These are phyloP conservation scores for Pseudeuparius sepicola DNA, from an alignment of 2,888 invertebrate species.

Conservation along the genomic window DNA sequence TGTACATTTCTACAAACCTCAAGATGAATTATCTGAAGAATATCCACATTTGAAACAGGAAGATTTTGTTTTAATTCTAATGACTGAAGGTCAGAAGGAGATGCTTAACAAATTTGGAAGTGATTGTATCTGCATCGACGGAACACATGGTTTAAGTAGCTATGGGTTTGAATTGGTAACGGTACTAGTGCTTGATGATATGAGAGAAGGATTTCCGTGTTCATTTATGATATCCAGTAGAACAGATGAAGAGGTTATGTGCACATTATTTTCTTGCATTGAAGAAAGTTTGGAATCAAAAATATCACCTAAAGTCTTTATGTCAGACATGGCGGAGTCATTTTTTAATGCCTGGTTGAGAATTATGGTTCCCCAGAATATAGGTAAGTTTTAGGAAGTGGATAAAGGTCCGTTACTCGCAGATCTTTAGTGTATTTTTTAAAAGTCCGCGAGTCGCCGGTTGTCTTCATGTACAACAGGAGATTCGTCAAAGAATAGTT, in stretches of 20 bases:
- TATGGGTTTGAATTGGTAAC: constrained; percentile 22
- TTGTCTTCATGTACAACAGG: too few relatives aligned
- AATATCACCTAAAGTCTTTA: constrained; percentile 22
- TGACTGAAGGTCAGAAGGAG: constrained; percentile 24
- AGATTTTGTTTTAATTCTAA: constrained; percentile 26
- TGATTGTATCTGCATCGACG: constrained; percentile 25
- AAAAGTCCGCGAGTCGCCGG: too few relatives aligned
- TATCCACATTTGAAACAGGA: constrained; percentile 19
- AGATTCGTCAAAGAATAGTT: too few relatives aligned
- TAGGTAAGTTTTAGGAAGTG: too few relatives aligned
- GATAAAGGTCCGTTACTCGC: too few relatives aligned
- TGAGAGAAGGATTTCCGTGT: constrained; percentile 23
- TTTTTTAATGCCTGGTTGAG: constrained; percentile 25
- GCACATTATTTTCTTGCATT: constrained; percentile 16
- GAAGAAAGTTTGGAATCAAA: constrained; percentile 16
- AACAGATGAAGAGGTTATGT: constrained; percentile 16
- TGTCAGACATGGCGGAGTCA: constrained; percentile 24
- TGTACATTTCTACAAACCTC: constrained; percentile 11
- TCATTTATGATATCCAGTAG: constrained; percentile 21
- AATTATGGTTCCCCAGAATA: too few relatives aligned
- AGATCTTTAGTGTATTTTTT: too few relatives aligned
- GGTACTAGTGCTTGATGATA: constrained; percentile 20
- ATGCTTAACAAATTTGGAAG: constrained; percentile 23
- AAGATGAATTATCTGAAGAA: constrained; percentile 8
- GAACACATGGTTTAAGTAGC: constrained; percentile 21